Evolutionary conservation across 2,113 vertebrate genomes (phyloP).

Genomic region (Nothoprocta perdicaria): DNA sequence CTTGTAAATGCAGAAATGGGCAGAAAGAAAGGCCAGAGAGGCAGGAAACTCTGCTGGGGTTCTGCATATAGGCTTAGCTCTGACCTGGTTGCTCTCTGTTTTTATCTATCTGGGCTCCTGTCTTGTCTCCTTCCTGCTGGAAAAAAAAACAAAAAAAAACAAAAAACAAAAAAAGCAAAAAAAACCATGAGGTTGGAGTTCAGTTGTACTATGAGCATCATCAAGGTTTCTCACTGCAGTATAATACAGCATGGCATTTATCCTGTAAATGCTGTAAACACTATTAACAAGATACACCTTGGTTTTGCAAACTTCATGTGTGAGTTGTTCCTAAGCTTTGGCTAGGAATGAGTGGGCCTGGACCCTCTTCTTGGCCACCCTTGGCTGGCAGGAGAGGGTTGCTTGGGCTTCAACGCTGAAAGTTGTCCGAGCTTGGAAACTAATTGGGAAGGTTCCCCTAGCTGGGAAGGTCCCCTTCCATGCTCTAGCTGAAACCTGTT

Average conservation of each 20-base stretch:
- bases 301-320: neutral
- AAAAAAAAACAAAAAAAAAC: neutral
- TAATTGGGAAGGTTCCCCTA: neutral
- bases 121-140: conserved; percentile 17
- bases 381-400: neutral
- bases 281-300: neutral
- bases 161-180: neutral
- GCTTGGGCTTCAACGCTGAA: neutral
- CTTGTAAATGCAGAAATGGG: neutral
- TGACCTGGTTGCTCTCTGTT: neutral
- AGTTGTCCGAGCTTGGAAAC: neutral
- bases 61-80: neutral
- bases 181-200: neutral
- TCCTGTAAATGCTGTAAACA: neutral
- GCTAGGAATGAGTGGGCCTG: neutral
- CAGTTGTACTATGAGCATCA: neutral
- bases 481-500: neutral
- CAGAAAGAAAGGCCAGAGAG: neutral
- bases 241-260: neutral
- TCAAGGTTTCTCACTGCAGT: rapidly evolving
- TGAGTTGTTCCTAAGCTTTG: neutral
- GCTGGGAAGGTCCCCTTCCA: neutral
- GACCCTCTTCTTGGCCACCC: neutral
- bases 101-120: neutral
- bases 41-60: neutral